phyloP scores from a whole-genome alignment of 2,888 invertebrate genomes.

The Caenorhabditis sp. region DNA sequence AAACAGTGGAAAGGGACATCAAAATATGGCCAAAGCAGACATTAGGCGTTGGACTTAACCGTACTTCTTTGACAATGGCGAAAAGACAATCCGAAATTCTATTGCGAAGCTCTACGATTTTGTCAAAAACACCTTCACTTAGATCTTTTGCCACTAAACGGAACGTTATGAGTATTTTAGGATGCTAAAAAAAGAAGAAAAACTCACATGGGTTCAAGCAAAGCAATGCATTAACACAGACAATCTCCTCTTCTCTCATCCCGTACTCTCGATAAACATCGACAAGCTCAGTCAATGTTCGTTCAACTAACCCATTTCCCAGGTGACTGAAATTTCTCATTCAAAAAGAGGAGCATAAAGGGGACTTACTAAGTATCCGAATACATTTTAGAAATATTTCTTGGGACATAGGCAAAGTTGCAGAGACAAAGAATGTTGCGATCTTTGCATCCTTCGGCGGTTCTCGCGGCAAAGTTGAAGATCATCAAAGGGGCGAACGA shows the following conservation, averaged over 20 bases:
- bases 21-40: conserved; percentile 62
- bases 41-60: conserved; percentile 44
- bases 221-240: conserved; percentile 65
- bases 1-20: conserved; percentile 61
- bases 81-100: conserved; percentile 60
- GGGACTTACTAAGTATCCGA: conserved; percentile 62
- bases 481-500: conserved; percentile 61
- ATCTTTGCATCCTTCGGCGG: conserved; percentile 58
- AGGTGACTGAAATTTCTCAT: conserved; percentile 56
- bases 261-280: conserved; percentile 59
- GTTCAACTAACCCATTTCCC: conserved; percentile 64
- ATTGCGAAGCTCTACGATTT: conserved; percentile 58
- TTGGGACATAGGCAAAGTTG: conserved; percentile 67
- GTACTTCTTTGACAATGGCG: conserved; percentile 61
- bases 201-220: conserved; percentile 64
- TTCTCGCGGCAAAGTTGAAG: conserved; percentile 62
- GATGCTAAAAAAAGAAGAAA: background rate
- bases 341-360: background rate
- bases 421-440: conserved; percentile 64
- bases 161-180: background rate
- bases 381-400: conserved; percentile 65
- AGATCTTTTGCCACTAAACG: conserved; percentile 61
- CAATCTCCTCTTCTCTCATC: conserved; percentile 64
- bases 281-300: conserved; percentile 64
- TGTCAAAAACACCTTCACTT: conserved; percentile 52